phyloP scores from a whole-genome alignment of 2,797 vertebrate genomes.

The Chelmon rostratus region DNA sequence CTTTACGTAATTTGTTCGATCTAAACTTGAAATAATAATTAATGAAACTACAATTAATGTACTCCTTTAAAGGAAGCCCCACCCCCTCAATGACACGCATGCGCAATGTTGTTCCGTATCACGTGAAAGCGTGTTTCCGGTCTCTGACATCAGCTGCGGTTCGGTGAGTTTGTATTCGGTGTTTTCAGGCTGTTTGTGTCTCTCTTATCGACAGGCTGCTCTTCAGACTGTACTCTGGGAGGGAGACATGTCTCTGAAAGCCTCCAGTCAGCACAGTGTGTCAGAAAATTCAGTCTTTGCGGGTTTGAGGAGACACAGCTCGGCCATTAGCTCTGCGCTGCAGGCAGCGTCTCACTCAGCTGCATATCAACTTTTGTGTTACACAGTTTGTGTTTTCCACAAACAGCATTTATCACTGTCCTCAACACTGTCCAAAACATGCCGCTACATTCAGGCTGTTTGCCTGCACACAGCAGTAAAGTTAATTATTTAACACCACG shows the following conservation, averaged over 20 bases:
- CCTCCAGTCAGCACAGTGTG: accelerated
- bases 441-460: background rate
- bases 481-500: too few relatives aligned
- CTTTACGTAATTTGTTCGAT: background rate
- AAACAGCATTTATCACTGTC: background rate
- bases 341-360: background rate
- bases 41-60: background rate
- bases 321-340: background rate
- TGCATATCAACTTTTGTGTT: background rate
- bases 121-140: constrained; percentile 29
- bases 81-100: background rate
- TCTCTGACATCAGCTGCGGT: background rate
- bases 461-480: background rate
- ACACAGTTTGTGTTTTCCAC: background rate
- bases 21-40: background rate
- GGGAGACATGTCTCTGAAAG: accelerated
- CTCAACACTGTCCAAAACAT: background rate
- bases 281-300: background rate
- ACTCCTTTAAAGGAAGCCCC: constrained; percentile 55
- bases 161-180: constrained; percentile 57
- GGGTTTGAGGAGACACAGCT: background rate
- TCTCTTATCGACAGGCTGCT: background rate
- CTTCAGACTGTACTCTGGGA: accelerated
- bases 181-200: background rate
- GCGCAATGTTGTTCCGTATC: constrained; percentile 31